phyloP scores from a whole-genome alignment of 23 tunicate genomes.

The Styela clava region DNA sequence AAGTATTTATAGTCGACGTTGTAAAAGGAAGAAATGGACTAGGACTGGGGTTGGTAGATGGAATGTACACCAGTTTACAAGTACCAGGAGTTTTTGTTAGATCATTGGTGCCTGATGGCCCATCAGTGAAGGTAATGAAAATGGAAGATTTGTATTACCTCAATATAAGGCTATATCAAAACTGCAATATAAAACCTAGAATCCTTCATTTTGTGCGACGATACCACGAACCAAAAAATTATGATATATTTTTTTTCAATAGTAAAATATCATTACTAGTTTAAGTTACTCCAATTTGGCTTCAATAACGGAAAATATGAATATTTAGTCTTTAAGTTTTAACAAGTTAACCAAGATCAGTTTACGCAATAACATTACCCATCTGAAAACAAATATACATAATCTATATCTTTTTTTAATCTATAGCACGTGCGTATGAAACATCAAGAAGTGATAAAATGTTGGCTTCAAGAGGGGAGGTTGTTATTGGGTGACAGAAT shows the following conservation, averaged over 20 bases:
- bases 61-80: constrained; percentile 48
- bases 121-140: constrained; percentile 61
- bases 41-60: constrained; percentile 80
- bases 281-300: too few species aligned
- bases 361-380: too few species aligned
- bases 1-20: constrained; percentile 88
- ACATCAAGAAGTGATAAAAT: constrained; percentile 76
- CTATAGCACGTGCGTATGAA: constrained; percentile 56
- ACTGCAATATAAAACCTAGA: too few species aligned
- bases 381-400: too few species aligned
- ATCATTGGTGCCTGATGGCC: constrained; percentile 80
- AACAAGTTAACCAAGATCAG: too few species aligned
- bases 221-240: too few species aligned
- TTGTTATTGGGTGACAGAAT: constrained; percentile 85
- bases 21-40: constrained; percentile 63
- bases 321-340: too few species aligned
- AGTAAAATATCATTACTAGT: too few species aligned
- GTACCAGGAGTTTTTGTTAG: constrained; percentile 76
- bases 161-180: background rate
- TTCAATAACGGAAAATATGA: too few species aligned
- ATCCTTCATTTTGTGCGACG: too few species aligned
- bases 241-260: background rate
- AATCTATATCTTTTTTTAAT: background rate
- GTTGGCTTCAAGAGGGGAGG: constrained; percentile 88
- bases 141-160: background rate